A percentile compares a stretch with the other conserved stretches of the same genome.
These are phyloP conservation scores for Sarcophaga rosellei DNA, from an alignment of 2,888 invertebrate genomes.

Conservation along the genomic window DNA sequence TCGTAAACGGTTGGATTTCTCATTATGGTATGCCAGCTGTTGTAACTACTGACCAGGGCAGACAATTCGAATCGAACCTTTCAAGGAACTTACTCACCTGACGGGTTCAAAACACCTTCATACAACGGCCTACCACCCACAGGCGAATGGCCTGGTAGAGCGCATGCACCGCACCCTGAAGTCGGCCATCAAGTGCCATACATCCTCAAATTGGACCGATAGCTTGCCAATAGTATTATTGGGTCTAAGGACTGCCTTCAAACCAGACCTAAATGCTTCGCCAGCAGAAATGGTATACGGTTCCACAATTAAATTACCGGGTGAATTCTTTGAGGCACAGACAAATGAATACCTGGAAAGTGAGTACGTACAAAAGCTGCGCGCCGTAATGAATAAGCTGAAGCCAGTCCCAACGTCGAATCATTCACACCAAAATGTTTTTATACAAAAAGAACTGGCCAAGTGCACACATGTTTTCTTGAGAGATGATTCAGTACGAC, in stretches of 20 bases:
- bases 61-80: constrained; percentile 25
- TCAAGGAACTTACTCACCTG: constrained; percentile 16
- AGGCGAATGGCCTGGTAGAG: constrained; percentile 19
- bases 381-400: constrained; percentile 17
- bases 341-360: constrained; percentile 25
- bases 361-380: constrained; percentile 39
- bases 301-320: constrained; percentile 48
- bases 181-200: constrained; percentile 48
- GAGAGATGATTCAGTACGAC: neutral
- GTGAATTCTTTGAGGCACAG: constrained; percentile 57
- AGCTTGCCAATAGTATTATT: too few relatives aligned
- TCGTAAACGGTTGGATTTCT: neutral
- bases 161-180: constrained; percentile 56
- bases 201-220: constrained; percentile 29
- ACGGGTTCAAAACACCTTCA: too few relatives aligned
- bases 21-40: neutral
- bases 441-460: neutral
- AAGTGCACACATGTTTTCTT: neutral
- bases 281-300: constrained; percentile 64
- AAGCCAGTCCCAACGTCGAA: constrained; percentile 44
- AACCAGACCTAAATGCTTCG: constrained; percentile 54
- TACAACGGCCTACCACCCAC: too few relatives aligned
- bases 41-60: constrained; percentile 4
- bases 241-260: constrained; percentile 36
- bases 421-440: constrained; percentile 31